These are phyloP conservation scores for Odontophorus gujanensis DNA, from an alignment of 2,113 vertebrate species.

Conservation along the genomic window DNA sequence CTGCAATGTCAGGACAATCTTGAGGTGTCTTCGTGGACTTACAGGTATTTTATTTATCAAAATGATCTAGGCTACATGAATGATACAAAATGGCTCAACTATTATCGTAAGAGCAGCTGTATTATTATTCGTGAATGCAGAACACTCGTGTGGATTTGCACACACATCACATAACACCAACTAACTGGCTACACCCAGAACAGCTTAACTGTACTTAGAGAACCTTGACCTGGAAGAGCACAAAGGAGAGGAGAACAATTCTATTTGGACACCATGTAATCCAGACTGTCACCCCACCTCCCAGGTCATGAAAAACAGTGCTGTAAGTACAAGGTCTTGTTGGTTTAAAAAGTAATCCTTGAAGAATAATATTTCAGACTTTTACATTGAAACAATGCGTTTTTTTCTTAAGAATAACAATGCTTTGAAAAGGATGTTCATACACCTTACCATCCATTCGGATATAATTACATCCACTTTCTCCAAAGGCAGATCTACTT, in stretches of 20 bases:
- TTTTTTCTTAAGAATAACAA: not conserved
- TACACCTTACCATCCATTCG: conserved; percentile 96
- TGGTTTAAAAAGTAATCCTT: not conserved
- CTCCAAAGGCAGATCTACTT: conserved; percentile 89
- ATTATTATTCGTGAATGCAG: not conserved
- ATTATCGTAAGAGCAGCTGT: not conserved
- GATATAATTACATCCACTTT: conserved; percentile 97
- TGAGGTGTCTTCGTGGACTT: not conserved
- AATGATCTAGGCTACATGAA: not conserved
- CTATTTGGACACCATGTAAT: not conserved
- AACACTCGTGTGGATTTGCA: not conserved
- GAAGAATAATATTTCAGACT: not conserved
- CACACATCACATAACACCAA: fast-evolving
- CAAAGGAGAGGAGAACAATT: not conserved
- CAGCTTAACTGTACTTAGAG: not conserved
- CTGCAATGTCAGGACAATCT: not conserved
- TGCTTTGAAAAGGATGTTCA: not conserved
- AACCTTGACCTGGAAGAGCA: not conserved
- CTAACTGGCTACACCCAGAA: not conserved
- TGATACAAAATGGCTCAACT: not conserved
- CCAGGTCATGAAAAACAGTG: not conserved
- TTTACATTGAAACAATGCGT: not conserved
- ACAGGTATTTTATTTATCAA: not conserved
- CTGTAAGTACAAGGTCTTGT: fast-evolving
- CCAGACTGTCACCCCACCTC: not conserved